phyloP scores from a whole-genome alignment of 2,888 invertebrate genomes.

The Cryptosula pallasiana region DNA sequence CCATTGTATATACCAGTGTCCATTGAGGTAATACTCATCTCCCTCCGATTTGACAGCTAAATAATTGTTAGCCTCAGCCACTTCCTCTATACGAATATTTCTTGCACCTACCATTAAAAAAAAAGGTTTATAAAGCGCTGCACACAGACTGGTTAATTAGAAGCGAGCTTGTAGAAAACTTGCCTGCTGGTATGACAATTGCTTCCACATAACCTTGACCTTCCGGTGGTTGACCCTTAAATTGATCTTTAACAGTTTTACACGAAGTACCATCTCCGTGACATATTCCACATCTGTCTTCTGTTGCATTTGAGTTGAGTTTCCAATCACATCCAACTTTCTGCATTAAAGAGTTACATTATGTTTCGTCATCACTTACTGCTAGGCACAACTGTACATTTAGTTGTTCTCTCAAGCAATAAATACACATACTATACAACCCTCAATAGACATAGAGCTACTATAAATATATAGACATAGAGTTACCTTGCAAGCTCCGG shows the following conservation, averaged over 20 bases:
- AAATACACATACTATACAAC: too few relatives aligned
- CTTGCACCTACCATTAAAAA: constrained; percentile 62
- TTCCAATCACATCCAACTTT: constrained; percentile 87
- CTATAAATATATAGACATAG: background rate
- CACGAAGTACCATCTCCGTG: constrained; percentile 78
- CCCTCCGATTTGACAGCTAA: constrained; percentile 70
- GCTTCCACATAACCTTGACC: constrained; percentile 62
- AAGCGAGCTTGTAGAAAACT: background rate
- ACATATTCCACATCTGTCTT: constrained; percentile 80
- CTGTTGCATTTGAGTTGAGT: constrained; percentile 71
- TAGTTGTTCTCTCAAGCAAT: too few relatives aligned
- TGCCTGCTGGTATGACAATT: constrained; percentile 62
- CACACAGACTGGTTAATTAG: background rate
- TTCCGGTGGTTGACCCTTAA: constrained; percentile 53
- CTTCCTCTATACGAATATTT: constrained; percentile 72
- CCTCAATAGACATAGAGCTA: background rate
- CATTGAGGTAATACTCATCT: constrained; percentile 72
- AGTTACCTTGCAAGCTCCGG: constrained; percentile 67
- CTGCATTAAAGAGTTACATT: too few relatives aligned
- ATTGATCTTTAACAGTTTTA: constrained; percentile 63
- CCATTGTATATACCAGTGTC: constrained; percentile 64
- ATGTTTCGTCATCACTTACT: too few relatives aligned
- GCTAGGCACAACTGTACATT: too few relatives aligned
- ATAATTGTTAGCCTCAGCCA: constrained; percentile 70
- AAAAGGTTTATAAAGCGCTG: too few relatives aligned